phyloP scores from a whole-genome alignment of 2,888 invertebrate species.

The Pediacus dermestoides region DNA sequence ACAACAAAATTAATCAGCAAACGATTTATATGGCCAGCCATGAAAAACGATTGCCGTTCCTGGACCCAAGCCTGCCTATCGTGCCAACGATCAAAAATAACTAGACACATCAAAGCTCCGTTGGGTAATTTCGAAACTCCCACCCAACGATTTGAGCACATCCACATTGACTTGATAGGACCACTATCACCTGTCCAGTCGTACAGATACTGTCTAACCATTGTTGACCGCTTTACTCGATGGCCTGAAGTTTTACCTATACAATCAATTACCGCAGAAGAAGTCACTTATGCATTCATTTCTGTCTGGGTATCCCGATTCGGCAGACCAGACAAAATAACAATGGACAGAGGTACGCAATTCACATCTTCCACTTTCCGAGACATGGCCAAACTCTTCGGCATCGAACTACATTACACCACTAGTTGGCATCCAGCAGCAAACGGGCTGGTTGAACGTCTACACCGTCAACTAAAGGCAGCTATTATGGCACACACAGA shows the following conservation, averaged over 20 bases:
- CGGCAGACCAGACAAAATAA: slow-evolving; percentile 10
- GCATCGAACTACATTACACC: slow-evolving; percentile 17
- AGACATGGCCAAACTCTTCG: too few species aligned
- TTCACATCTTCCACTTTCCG: too few species aligned
- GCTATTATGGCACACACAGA: slow-evolving; percentile 11
- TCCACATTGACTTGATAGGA: slow-evolving; percentile 19
- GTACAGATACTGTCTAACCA: slow-evolving; percentile 16
- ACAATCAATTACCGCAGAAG: too few species aligned
- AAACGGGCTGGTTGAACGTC: slow-evolving; percentile 25
- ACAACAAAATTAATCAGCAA: too few species aligned
- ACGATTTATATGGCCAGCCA: too few species aligned
- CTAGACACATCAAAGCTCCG: too few species aligned
- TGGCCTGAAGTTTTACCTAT: slow-evolving; percentile 23
- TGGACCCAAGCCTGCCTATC: too few species aligned
- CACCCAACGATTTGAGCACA: slow-evolving; percentile 10
- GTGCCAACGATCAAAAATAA: too few species aligned
- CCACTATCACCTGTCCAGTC: slow-evolving; percentile 15
- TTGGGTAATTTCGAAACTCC: too few species aligned
- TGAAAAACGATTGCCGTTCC: too few species aligned
- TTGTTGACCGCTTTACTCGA: slow-evolving; percentile 19
- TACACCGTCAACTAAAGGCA: slow-evolving; percentile 22
- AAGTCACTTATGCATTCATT: slow-evolving; percentile 8
- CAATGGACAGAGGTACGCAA: slow-evolving; percentile 12
- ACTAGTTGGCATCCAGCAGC: slow-evolving; percentile 25
- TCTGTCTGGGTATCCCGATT: slow-evolving; percentile 10